Evolutionary conservation across 2,797 vertebrate species (phyloP), one percentile per base, ranked within the genome.

Genomic region (Odontamblyopus lacepedii): DNA sequence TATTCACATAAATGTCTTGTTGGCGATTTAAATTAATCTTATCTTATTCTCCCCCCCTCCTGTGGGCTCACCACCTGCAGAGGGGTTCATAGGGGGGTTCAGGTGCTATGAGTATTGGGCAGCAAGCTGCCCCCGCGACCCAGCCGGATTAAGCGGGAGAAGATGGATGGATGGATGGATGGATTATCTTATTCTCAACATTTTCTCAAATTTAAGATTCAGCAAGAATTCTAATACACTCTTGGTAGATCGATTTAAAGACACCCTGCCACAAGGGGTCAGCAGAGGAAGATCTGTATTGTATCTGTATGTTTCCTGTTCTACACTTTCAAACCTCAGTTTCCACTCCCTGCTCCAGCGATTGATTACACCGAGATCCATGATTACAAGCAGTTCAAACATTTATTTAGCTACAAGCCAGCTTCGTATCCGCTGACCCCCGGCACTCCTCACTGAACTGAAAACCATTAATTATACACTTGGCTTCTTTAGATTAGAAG

Each of bases 401-500:
- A 50, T 50, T 65, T 66, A 50, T 66, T 65, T 66, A 29, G 15
- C 3, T 51, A 50, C 6, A 19, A 50, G 63, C 44, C 61, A 7
- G 41, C 26, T 50, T 50, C 18, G 63, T 41, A 16, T 50, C 23
- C 62, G 8, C 19, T 44, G 35, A 63, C 62, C 35, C 61, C 62
- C 35, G 11, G n/a, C 62, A 4, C 35, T 63, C 5, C 35, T 44
- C 62, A 63, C 62, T 44, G 19, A 63, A 44, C 62, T 44, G 62
- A 41, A 44, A 63, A 63, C n/a, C 62, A 41, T 63, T 44, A 63
- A 63, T 63, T 63, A 63, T 63, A 63, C 62, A 41, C 62, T 38
- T 44, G 62, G 62, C 62, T 63, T 63, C 44, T 68, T 68, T 56
- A 32, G 50, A 53, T 68, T 19, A 56, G 26, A 27, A 44, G 27